Base-by-base conservation (phyloP, 2,113 vertebrate species). In the human region DNA sequence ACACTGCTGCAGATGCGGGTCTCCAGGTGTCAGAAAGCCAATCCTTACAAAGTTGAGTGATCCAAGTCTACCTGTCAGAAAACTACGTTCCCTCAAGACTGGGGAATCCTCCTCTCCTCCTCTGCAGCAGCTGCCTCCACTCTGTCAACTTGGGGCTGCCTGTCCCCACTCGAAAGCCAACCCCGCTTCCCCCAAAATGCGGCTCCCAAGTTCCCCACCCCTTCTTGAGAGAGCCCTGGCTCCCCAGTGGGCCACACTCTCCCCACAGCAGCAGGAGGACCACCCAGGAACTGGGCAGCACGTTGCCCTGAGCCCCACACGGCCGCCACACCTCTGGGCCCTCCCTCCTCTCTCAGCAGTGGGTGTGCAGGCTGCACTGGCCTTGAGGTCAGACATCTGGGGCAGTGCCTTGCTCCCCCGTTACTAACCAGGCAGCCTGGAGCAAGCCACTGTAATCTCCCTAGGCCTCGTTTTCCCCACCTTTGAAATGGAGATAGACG, bases 241-340 rank as follows among this genome's bases (percentile, higher is more conserved):
- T 72, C 43, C 43, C 55, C 68, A 32, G 55, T 72, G 13, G n/a
- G 40, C 13, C 14, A 43, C 22, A 0, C 11, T 86, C 17, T 50
- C 22, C 27, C 55, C 32, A 18, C 10, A 14, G 27, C 55, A 25
- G 20, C 22, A 88, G 32, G 18, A 79, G 3, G 20, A 22, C 14
- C 66, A 35, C 18, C 11, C 20, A 16, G 32, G 13, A 43, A 3
- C 38, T 4, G 8, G n/a, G 40, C 27, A 59, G 38, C 45, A 14
- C 0, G 0, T 40, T 48, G 25, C 22, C 17, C n/a, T 52, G 4
- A 1, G 12, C 10, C 11, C 18, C 4, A 22, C 1, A 27, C 0
- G 9, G 2, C 6, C 30, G 16, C 10, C 7, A 32, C 40, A 43
- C 10, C 55, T 23, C 80, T 5, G 5, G 64, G 40, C 6, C 22